A percentile compares a stretch with the other conserved stretches of the same genome.
phyloP scores from a whole-genome alignment of 2,888 invertebrate species.

The Eumerus sabulonum region DNA sequence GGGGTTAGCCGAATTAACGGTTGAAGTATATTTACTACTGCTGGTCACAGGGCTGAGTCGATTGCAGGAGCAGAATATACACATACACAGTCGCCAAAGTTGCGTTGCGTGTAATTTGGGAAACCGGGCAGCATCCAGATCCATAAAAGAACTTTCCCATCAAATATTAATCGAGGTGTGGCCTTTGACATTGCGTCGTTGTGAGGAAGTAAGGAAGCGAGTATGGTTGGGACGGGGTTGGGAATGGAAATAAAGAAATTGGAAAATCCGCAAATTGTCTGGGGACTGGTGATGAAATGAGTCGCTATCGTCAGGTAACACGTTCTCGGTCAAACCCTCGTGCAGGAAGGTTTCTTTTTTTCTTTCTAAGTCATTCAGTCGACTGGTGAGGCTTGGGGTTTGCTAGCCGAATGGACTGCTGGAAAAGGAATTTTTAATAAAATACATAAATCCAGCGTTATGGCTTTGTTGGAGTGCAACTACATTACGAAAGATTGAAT shows the following conservation, averaged over 20 bases:
- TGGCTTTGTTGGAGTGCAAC: too few species aligned
- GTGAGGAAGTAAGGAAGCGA: conserved; percentile 13
- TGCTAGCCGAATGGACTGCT: neutral
- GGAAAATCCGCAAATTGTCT: conserved; percentile 68
- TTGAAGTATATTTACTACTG: conserved; percentile 36
- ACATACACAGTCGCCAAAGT: conserved; percentile 42
- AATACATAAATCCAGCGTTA: conserved; percentile 13
- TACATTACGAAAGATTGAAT: too few species aligned
- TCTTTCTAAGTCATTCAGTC: too few species aligned
- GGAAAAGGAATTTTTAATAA: conserved; percentile 60
- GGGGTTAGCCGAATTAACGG: conserved; percentile 48
- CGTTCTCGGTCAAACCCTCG: conserved; percentile 50
- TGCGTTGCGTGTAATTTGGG: conserved; percentile 33
- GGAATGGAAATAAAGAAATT: conserved; percentile 63
- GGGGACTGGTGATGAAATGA: conserved; percentile 66
- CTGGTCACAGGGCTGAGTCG: conserved; percentile 45
- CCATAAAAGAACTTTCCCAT: conserved; percentile 57
- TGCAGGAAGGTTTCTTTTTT: conserved; percentile 40
- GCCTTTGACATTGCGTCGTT: conserved; percentile 20
- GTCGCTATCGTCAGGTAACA: conserved; percentile 67
- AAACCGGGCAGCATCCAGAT: conserved; percentile 3
- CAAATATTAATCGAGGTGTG: conserved; percentile 55
- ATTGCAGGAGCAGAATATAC: conserved; percentile 16
- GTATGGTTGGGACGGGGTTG: conserved; percentile 2
- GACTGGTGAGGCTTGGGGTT: too few species aligned